Evolutionary conservation across 2,888 invertebrate species (phyloP).

Genomic region (Sarcophaga carnaria): DNA sequence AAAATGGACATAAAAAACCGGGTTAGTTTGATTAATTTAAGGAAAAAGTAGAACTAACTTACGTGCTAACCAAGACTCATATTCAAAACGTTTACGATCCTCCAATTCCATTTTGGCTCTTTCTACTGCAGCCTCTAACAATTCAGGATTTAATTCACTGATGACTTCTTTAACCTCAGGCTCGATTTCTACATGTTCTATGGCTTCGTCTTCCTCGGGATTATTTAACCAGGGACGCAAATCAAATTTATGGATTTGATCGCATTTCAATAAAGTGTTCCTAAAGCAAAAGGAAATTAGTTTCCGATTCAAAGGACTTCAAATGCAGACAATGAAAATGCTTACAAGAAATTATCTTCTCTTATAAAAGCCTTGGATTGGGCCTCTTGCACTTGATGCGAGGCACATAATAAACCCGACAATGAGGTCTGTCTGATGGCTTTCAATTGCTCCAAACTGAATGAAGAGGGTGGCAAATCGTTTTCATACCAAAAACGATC

Average conservation of each 20-base stretch:
- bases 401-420: slow-evolving; percentile 90
- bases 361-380: slow-evolving; percentile 93
- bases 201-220: slow-evolving; percentile 80
- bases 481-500: slow-evolving; percentile 98
- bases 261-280: slow-evolving; percentile 88
- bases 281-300: slow-evolving; percentile 77
- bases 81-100: slow-evolving; percentile 89
- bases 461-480: slow-evolving; percentile 93
- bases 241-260: slow-evolving; percentile 87
- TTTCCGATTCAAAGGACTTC: background rate
- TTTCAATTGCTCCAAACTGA: slow-evolving; percentile 88
- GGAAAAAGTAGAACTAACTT: slow-evolving; percentile 76
- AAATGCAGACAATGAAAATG: slow-evolving; percentile 67
- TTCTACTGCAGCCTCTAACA: slow-evolving; percentile 88
- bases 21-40: background rate
- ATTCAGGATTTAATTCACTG: slow-evolving; percentile 87
- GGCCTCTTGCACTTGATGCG: slow-evolving; percentile 86
- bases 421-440: slow-evolving; percentile 91
- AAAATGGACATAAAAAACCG: slow-evolving; percentile 64
- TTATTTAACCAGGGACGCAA: slow-evolving; percentile 85
- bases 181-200: slow-evolving; percentile 78
- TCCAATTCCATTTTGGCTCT: slow-evolving; percentile 90
- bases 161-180: slow-evolving; percentile 83
- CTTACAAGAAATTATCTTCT: slow-evolving; percentile 92
- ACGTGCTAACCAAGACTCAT: slow-evolving; percentile 90